Base-by-base conservation (phyloP, 2,888 invertebrate genomes). In the Cryptocephalus primarius region DNA sequence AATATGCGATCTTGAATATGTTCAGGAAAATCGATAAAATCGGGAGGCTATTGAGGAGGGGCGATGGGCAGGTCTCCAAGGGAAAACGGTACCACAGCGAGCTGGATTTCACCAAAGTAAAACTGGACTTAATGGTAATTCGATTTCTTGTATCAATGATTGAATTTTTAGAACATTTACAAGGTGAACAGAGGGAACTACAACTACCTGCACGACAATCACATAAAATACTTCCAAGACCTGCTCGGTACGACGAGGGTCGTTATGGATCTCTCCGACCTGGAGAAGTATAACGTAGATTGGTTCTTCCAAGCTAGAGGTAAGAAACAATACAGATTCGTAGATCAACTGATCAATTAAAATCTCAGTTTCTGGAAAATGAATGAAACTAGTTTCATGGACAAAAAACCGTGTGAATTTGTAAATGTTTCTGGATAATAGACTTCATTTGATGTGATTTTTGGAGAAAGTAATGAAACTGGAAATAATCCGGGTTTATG, bases 281-380 rank as follows among this genome's bases (percentile, higher is more conserved):
- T 93, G 41, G 77, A 83, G 47, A 75, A 79, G 1, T 91, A 85
- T 65, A 96, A 96, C 66, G 82, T 83, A 43, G 96, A 94, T 70
- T 95, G 89, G 86, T 75, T 85, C 53, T 82, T 79, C 65, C 86
- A 82, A 61, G 85, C 88, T 55, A 77, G 85, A 78, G 95, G 94
- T 90, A 45, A 33, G 51, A 40, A 40, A 40, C 6, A 11, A 40
- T 12, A 40, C 8, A 1, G 8, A 31, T 40, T 9, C 1, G 8
- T 40, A 22, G 22, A 22, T 22, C 22, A 22, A 22, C n/a, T n/a
- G n/a, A n/a, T n/a, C n/a, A n/a, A n/a, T n/a, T n/a, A n/a, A n/a
- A n/a, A n/a, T n/a, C n/a, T n/a, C n/a, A n/a, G n/a, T n/a, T n/a
- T n/a, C n/a, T n/a, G n/a, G n/a, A n/a, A n/a, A n/a, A n/a, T n/a